Percentiles rank a stretch among this genome's conserved stretches.
These are phyloP conservation scores for Psittacus erithacus DNA, from an alignment of 2,113 vertebrate genomes.

Conservation along the genomic window DNA sequence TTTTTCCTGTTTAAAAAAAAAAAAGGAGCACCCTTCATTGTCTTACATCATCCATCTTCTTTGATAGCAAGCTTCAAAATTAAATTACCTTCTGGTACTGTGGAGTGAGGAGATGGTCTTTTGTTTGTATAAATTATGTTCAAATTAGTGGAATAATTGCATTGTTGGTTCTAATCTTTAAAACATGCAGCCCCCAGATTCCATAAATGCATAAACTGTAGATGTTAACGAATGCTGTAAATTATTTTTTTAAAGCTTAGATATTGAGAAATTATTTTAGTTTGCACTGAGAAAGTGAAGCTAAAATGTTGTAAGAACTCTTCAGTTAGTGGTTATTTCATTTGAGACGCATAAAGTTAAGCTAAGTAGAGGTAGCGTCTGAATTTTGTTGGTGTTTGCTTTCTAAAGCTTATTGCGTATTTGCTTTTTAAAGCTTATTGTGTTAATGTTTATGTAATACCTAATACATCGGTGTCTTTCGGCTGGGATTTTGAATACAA, in stretches of 20 bases:
- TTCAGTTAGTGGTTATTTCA: background rate
- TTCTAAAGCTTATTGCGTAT: background rate
- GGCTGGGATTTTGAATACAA: background rate
- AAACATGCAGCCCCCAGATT: background rate
- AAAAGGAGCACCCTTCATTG: background rate
- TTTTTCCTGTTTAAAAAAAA: background rate
- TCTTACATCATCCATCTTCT: background rate
- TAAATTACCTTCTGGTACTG: background rate
- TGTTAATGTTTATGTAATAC: background rate
- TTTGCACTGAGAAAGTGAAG: background rate
- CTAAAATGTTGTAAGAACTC: background rate
- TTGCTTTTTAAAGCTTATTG: background rate
- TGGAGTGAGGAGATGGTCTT: background rate
- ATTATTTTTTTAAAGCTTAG: background rate
- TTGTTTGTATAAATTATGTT: background rate
- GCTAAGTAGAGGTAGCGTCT: background rate
- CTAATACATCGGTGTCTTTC: background rate
- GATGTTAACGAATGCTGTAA: background rate
- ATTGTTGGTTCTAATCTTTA: background rate
- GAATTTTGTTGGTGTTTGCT: background rate
- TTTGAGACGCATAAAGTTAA: background rate
- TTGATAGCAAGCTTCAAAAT: background rate
- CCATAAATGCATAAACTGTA: background rate
- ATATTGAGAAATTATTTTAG: background rate
- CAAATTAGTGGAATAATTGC: background rate